Conservation (phyloP, 2,888 invertebrate species). For the Thereva unica region DNA sequence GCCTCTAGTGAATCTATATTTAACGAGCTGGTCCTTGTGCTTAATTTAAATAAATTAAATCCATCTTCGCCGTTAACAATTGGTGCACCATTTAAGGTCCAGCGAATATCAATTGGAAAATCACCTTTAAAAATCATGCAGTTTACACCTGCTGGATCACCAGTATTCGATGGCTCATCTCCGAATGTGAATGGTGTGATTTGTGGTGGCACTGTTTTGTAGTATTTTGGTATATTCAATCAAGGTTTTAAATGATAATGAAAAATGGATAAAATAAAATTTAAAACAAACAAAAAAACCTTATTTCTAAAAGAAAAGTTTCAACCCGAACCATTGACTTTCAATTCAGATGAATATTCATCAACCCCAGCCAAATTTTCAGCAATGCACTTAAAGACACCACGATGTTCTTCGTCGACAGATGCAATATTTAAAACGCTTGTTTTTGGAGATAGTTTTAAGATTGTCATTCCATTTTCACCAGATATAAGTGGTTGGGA, state of each 20-base stretch:
- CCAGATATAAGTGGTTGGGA: conserved; percentile 58
- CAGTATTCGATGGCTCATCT: conserved; percentile 67
- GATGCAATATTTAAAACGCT: conserved; percentile 70
- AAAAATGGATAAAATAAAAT: conserved; percentile 1
- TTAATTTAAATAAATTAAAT: conserved; percentile 54
- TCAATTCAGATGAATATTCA: conserved; percentile 68
- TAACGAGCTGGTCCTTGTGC: conserved; percentile 60
- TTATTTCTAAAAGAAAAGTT: neutral
- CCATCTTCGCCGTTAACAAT: conserved; percentile 52
- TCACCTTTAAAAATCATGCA: conserved; percentile 64
- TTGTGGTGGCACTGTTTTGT: conserved; percentile 61
- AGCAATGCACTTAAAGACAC: conserved; percentile 75
- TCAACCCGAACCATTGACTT: conserved; percentile 70
- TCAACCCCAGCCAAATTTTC: conserved; percentile 70
- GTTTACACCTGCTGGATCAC: conserved; percentile 62
- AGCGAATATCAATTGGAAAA: conserved; percentile 64
- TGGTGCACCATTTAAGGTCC: conserved; percentile 57
- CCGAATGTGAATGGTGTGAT: conserved; percentile 70
- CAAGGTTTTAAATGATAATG: neutral
- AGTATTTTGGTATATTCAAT: too few species aligned
- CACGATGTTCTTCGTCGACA: conserved; percentile 71
- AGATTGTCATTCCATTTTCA: conserved; percentile 60
- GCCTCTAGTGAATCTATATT: conserved; percentile 58
- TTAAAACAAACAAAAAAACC: neutral
- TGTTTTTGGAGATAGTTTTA: conserved; percentile 66